Evolutionary conservation across 2,888 invertebrate species (phyloP).

Genomic region (Colletes collaris): DNA sequence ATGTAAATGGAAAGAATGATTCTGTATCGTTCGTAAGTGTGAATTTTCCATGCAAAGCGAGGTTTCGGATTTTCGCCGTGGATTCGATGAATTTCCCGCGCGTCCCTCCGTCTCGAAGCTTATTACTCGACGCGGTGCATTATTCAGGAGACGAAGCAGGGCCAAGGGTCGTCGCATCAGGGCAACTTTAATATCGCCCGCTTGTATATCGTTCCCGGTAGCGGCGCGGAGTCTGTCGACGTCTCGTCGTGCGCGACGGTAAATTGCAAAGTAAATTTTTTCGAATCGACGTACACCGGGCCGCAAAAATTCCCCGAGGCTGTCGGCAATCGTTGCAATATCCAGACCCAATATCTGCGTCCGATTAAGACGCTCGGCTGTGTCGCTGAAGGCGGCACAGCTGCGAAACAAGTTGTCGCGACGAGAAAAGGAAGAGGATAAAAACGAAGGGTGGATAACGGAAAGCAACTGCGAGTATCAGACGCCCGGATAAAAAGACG

Average conservation of each 20-base stretch:
- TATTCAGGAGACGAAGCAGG: constrained; percentile 50
- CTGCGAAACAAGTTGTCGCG: constrained; percentile 8
- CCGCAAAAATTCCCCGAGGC: background rate
- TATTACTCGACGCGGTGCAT: constrained; percentile 50
- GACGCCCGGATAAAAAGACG: too few species aligned
- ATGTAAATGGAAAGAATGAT: too few species aligned
- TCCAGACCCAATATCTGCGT: constrained; percentile 10
- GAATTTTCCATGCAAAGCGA: too few species aligned
- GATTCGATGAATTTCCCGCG: too few species aligned
- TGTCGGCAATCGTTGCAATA: constrained; percentile 19
- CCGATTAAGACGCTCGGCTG: constrained; percentile 21
- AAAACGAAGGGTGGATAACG: too few species aligned
- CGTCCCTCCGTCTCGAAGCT: constrained; percentile 16
- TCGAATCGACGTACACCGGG: background rate
- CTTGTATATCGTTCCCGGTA: constrained; percentile 43
- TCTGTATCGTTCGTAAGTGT: too few species aligned
- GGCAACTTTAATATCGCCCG: constrained; percentile 48
- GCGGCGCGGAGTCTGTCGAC: background rate
- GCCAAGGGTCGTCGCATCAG: constrained; percentile 25
- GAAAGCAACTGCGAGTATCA: too few species aligned
- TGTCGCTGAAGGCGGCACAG: background rate
- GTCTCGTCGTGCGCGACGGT: background rate
- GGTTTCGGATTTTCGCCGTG: too few species aligned
- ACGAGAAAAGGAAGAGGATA: too few species aligned
- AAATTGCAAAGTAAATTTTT: constrained; percentile 53